phyloP scores from a whole-genome alignment of 2,113 vertebrate species.

The Pachyramphus minor region DNA sequence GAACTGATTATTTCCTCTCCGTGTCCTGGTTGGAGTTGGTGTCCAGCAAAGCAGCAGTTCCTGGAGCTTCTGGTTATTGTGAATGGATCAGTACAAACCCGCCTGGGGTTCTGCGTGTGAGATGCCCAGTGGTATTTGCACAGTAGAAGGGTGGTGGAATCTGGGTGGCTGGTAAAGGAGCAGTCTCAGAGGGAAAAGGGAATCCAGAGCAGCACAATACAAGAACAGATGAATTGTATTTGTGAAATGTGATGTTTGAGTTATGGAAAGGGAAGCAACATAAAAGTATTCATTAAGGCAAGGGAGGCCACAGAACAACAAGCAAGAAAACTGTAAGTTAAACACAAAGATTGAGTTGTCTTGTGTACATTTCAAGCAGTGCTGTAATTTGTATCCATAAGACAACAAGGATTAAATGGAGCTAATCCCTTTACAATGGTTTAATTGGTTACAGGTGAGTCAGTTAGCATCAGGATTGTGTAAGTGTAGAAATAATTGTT shows the following conservation, averaged over 20 bases:
- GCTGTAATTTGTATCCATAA: constrained; percentile 24
- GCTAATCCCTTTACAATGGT: constrained; percentile 39
- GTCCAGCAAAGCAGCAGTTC: neutral
- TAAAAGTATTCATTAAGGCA: neutral
- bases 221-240: neutral
- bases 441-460: constrained; percentile 19
- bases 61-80: neutral
- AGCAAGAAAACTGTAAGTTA: neutral
- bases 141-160: neutral
- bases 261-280: neutral
- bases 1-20: neutral
- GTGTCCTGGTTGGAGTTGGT: neutral
- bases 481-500: constrained; percentile 55
- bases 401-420: constrained; percentile 24
- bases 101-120: neutral
- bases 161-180: neutral
- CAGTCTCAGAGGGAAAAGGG: neutral
- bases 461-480: neutral
- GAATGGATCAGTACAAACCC: neutral
- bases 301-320: neutral
- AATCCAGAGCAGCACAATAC: neutral
- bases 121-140: neutral
- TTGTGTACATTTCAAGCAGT: neutral
- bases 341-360: neutral
- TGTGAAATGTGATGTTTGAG: neutral